These are phyloP conservation scores for Proteles cristata DNA, from an alignment of 2,113 vertebrate genomes.

Conservation along the genomic window DNA sequence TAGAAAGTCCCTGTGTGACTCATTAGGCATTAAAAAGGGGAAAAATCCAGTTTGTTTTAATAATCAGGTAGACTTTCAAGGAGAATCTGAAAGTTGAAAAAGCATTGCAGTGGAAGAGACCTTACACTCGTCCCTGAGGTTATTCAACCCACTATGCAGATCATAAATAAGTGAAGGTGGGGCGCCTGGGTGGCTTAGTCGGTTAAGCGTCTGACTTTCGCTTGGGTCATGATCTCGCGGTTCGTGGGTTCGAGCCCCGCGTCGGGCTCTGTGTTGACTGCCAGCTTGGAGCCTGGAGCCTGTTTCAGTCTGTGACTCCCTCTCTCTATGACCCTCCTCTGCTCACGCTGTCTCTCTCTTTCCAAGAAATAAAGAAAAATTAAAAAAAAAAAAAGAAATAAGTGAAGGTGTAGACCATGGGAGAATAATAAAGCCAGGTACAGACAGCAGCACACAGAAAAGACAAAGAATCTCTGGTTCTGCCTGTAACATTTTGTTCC, in stretches of 20 bases:
- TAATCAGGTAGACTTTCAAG: not conserved
- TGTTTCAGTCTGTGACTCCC: too few species aligned
- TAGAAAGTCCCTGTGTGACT: not conserved
- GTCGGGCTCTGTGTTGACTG: too few species aligned
- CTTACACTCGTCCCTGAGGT: fast-evolving
- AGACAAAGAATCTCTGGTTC: not conserved
- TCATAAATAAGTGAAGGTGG: not conserved
- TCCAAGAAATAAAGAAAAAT: too few species aligned
- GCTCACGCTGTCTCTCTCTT: too few species aligned
- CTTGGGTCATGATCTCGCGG: too few species aligned
- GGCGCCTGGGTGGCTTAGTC: too few species aligned
- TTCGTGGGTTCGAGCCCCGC: too few species aligned
- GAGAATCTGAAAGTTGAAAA: not conserved
- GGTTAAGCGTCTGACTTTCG: too few species aligned
- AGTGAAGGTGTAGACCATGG: fast-evolving
- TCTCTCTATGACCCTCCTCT: too few species aligned
- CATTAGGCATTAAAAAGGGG: not conserved
- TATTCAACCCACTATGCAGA: not conserved
- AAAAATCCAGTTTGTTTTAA: not conserved
- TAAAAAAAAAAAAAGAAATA: too few species aligned
- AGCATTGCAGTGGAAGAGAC: not conserved
- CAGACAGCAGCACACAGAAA: fast-evolving
- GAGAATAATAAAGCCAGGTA: not conserved
- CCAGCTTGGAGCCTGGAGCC: too few species aligned
- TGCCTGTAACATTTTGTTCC: not conserved